A percentile compares a stretch with the other conserved stretches of the same genome.
phyloP scores from a whole-genome alignment of 2,113 vertebrate genomes.

The Platysternon megacephalum region DNA sequence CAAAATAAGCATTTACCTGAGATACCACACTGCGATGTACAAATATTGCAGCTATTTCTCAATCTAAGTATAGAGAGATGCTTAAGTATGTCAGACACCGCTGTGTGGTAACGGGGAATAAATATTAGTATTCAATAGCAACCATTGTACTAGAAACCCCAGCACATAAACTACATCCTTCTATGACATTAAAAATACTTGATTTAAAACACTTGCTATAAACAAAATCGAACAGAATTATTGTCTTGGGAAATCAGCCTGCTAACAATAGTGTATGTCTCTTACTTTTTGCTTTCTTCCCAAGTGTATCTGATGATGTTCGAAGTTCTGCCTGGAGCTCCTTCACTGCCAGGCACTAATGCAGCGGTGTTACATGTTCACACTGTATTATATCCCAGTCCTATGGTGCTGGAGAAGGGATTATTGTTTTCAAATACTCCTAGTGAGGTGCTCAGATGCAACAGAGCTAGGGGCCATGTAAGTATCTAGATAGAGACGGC shows the following conservation, averaged over 20 bases:
- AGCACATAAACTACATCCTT: slow-evolving; percentile 49
- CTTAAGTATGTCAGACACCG: not conserved
- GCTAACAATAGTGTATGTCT: not conserved
- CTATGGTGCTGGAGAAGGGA: not conserved
- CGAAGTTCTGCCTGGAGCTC: not conserved
- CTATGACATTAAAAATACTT: slow-evolving; percentile 15
- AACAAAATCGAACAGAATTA: slow-evolving; percentile 9
- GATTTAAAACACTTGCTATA: slow-evolving; percentile 6
- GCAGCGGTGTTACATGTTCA: not conserved
- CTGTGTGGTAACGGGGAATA: slow-evolving; percentile 25
- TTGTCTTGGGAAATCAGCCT: not conserved
- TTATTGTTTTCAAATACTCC: not conserved
- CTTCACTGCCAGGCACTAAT: not conserved
- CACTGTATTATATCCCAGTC: not conserved
- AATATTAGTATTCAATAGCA: slow-evolving; percentile 33
- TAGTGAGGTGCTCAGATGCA: slow-evolving; percentile 1
- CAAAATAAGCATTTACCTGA: not conserved
- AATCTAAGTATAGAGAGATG: not conserved
- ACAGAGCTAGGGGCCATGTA: not conserved
- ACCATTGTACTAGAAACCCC: not conserved
- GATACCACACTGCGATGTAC: not conserved
- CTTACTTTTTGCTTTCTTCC: not conserved
- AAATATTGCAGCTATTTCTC: slow-evolving; percentile 1
- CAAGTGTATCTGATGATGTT: not conserved
- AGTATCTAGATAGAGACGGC: not conserved